phyloP scores from a whole-genome alignment of 2,113 vertebrate species.

The Tyto alba region DNA sequence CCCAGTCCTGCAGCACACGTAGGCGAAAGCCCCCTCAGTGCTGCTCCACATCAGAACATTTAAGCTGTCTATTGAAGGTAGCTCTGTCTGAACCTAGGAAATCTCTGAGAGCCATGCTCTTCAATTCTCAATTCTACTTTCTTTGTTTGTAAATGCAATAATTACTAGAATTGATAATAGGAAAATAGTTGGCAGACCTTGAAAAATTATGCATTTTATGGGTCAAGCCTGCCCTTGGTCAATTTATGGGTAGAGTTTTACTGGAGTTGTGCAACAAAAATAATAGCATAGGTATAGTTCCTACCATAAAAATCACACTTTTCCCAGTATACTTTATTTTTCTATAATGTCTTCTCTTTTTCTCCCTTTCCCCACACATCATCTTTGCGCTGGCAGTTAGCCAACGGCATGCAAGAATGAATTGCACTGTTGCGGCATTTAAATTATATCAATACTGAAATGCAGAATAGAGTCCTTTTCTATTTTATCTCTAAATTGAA shows the following conservation, averaged over 20 bases:
- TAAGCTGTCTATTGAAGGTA: neutral
- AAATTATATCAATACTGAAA: slow-evolving; percentile 51
- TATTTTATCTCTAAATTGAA: slow-evolving; percentile 59
- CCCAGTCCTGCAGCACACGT: neutral
- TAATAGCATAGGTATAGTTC: neutral
- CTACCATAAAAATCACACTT: neutral
- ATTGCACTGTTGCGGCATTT: slow-evolving; percentile 33
- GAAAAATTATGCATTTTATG: neutral
- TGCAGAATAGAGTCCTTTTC: slow-evolving; percentile 42
- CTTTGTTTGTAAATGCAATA: neutral
- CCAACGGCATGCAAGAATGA: slow-evolving; percentile 39
- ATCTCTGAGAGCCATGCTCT: neutral
- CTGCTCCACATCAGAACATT: neutral
- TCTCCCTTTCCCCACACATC: neutral
- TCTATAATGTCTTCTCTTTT: neutral
- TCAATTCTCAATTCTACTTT: neutral
- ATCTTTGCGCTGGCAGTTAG: slow-evolving; percentile 1
- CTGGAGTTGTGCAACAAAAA: neutral
- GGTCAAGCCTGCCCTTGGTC: neutral
- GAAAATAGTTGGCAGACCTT: neutral
- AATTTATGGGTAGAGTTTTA: neutral
- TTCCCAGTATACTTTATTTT: neutral
- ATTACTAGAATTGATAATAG: neutral
- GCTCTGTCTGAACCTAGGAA: neutral
- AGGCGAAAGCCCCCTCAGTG: neutral